phyloP scores from a whole-genome alignment of 2,113 vertebrate genomes.

The Maccullochella peelii region DNA sequence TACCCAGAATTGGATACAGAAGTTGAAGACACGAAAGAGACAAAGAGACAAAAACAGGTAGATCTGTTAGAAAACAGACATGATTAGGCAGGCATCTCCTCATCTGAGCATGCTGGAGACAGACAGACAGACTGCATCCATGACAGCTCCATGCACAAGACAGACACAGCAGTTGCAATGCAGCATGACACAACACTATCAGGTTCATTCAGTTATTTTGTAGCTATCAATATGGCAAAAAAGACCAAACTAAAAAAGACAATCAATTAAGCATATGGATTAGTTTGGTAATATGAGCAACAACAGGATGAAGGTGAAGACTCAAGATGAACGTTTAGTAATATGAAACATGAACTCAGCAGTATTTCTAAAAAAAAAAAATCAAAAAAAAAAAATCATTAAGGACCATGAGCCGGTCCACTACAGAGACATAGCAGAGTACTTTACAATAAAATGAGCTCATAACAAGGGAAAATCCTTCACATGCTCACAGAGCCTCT shows the following conservation, averaged over 20 bases:
- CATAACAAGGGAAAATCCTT: slow-evolving; percentile 73
- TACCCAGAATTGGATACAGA: slow-evolving; percentile 82
- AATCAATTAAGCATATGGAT: slow-evolving; percentile 53
- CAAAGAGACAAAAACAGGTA: slow-evolving; percentile 81
- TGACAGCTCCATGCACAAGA: slow-evolving; percentile 63
- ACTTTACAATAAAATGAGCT: slow-evolving; percentile 66
- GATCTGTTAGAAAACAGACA: slow-evolving; percentile 82
- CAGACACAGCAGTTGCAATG: slow-evolving; percentile 64
- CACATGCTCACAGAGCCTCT: slow-evolving; percentile 56
- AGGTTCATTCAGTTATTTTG: slow-evolving; percentile 28
- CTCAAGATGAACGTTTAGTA: slow-evolving; percentile 27
- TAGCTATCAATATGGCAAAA: slow-evolving; percentile 1
- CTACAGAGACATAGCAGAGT: slow-evolving; percentile 28
- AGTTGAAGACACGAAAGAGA: slow-evolving; percentile 80
- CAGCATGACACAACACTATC: slow-evolving; percentile 50
- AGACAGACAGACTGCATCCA: slow-evolving; percentile 46
- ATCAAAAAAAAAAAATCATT: slow-evolving; percentile 11
- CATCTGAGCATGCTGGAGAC: slow-evolving; percentile 71
- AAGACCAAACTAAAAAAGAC: slow-evolving; percentile 1
- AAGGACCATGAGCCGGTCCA: slow-evolving; percentile 20
- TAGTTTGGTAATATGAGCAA: slow-evolving; percentile 50
- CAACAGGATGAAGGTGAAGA: slow-evolving; percentile 50
- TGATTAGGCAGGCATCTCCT: slow-evolving; percentile 76
- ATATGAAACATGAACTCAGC: slow-evolving; percentile 40
- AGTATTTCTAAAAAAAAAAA: not conserved